These are phyloP conservation scores for Setophaga petechia DNA, from an alignment of 2,113 vertebrate genomes.

Conservation along the genomic window DNA sequence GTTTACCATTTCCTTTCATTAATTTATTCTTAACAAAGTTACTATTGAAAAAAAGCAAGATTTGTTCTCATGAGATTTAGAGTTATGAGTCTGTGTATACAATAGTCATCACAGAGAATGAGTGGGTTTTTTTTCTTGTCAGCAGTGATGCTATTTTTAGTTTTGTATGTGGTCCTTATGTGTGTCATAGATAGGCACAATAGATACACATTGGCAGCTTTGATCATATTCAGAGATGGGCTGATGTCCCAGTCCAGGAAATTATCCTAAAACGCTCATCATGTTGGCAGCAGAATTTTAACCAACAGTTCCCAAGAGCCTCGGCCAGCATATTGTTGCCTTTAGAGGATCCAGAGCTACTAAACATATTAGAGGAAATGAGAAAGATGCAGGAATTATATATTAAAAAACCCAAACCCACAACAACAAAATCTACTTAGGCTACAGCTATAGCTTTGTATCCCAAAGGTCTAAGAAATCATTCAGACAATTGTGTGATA, in stretches of 20 bases:
- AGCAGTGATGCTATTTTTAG: neutral
- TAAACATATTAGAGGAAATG: neutral
- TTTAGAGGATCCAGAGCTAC: neutral
- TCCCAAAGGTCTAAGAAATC: neutral
- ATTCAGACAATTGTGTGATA: neutral
- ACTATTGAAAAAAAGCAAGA: neutral
- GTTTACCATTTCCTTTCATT: neutral
- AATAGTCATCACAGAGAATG: neutral
- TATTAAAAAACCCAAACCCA: neutral
- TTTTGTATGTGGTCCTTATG: neutral
- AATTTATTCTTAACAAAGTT: neutral
- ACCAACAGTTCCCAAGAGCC: neutral
- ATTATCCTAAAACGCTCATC: neutral
- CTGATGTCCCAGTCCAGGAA: constrained; percentile 13
- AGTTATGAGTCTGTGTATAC: neutral
- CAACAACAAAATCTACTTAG: neutral
- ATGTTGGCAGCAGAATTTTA: constrained; percentile 19
- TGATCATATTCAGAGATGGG: neutral
- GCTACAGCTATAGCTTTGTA: neutral
- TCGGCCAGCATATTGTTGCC: neutral
- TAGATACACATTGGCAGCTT: constrained; percentile 12
- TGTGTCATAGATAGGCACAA: neutral
- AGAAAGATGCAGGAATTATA: neutral
- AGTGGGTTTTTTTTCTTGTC: neutral
- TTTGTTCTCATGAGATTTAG: neutral